Conservation (phyloP, 2,797 vertebrate genomes). For the Gymnodraco acuticeps region DNA sequence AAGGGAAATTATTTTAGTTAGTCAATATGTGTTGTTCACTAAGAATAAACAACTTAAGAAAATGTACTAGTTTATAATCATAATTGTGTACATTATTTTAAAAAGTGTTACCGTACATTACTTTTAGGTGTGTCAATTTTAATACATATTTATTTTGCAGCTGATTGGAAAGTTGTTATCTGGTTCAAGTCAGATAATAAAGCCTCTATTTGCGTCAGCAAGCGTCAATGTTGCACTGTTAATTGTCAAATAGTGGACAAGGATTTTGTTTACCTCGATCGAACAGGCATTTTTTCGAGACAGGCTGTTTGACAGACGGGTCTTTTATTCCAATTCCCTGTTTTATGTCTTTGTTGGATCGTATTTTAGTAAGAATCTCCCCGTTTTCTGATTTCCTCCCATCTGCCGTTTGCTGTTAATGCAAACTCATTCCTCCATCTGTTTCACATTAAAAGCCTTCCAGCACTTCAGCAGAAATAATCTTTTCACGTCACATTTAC, state of each 20-base stretch:
- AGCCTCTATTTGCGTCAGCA: neutral
- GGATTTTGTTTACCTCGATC: neutral
- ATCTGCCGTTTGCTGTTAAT: slow-evolving; percentile 53
- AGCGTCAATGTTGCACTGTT: rapidly evolving
- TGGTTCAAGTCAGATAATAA: neutral
- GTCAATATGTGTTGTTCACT: neutral
- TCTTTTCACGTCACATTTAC: slow-evolving; percentile 70
- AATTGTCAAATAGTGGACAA: neutral
- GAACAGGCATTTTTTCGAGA: neutral
- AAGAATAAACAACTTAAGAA: neutral
- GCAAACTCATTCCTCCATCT: slow-evolving; percentile 58
- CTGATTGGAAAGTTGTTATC: neutral
- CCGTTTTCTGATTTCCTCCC: slow-evolving; percentile 42
- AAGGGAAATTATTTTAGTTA: neutral
- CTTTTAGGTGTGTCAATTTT: neutral
- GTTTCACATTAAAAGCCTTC: slow-evolving; percentile 67
- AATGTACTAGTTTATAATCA: neutral
- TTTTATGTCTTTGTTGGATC: neutral
- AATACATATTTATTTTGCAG: neutral
- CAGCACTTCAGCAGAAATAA: slow-evolving; percentile 55
- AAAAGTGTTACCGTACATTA: neutral
- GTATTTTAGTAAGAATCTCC: slow-evolving; percentile 25
- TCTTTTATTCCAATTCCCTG: neutral
- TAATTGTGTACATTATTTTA: neutral
- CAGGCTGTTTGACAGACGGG: neutral